Evolutionary conservation across 2,797 vertebrate species (phyloP).

Genomic region (Sebastes oblongus): DNA sequence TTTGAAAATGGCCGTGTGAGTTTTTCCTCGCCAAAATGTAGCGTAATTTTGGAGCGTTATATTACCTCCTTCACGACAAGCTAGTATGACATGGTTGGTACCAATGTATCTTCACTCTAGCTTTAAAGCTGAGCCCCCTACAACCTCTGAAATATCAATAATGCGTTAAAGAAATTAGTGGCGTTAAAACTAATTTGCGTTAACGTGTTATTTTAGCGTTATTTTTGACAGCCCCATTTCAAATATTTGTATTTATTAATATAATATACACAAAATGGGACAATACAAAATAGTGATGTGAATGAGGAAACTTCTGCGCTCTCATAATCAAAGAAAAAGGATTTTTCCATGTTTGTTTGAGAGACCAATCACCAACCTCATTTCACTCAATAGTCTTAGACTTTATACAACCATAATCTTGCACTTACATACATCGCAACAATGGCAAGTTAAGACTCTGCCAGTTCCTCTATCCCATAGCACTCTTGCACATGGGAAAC

Average conservation of each 20-base stretch:
- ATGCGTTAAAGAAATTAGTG: no score
- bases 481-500: not conserved
- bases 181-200: no score
- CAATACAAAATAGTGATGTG: not conserved
- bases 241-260: not conserved
- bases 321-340: not conserved
- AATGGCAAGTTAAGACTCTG: slow-evolving; percentile 9
- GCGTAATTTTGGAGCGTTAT: rapidly evolving
- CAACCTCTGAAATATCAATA: no score
- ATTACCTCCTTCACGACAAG: no score
- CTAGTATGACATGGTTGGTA: no score
- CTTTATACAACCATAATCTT: slow-evolving; percentile 31
- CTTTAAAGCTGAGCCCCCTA: no score
- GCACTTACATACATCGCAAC: slow-evolving; percentile 28
- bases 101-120: no score
- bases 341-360: not conserved
- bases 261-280: not conserved
- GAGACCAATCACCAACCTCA: not conserved
- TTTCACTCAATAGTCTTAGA: slow-evolving; percentile 22
- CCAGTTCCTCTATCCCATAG: not conserved
- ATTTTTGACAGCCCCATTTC: no score
- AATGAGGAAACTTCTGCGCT: not conserved
- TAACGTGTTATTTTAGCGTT: no score
- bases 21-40: no score
- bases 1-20: rapidly evolving